phyloP scores from a whole-genome alignment of 2,888 invertebrate species.

The Pristionchus arcanus region DNA sequence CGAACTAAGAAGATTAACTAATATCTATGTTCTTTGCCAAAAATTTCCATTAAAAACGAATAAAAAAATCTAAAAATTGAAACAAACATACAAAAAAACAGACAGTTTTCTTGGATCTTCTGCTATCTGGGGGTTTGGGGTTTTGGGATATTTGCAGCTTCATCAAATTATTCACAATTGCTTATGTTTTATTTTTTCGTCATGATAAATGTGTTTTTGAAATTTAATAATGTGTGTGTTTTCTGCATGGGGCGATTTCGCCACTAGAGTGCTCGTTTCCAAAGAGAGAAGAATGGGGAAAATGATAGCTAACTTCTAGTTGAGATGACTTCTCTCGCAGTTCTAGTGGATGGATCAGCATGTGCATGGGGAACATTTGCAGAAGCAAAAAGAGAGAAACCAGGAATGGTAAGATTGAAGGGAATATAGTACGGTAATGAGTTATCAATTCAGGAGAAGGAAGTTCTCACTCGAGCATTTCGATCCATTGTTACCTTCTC shows the following conservation, averaged over 20 bases:
- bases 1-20: slow-evolving; percentile 9
- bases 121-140: slow-evolving; percentile 17
- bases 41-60: background rate
- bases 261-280: background rate
- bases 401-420: slow-evolving; percentile 10
- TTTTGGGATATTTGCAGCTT: background rate
- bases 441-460: background rate
- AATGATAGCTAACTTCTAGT: background rate
- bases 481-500: slow-evolving; percentile 31
- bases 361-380: slow-evolving; percentile 56
- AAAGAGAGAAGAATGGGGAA: too few species aligned
- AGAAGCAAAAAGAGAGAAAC: background rate
- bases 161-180: background rate
- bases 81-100: background rate
- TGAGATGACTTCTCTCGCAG: slow-evolving; percentile 49
- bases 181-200: background rate
- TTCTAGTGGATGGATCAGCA: slow-evolving; percentile 37
- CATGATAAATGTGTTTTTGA: slow-evolving; percentile 9
- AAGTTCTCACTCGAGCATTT: background rate
- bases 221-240: background rate
- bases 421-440: background rate
- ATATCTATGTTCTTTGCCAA: background rate
- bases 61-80: slow-evolving; percentile 4
- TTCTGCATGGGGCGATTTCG: slow-evolving; percentile 31
- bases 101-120: background rate